phyloP scores from a whole-genome alignment of 2,113 vertebrate species.

The Capreolus pygargus region DNA sequence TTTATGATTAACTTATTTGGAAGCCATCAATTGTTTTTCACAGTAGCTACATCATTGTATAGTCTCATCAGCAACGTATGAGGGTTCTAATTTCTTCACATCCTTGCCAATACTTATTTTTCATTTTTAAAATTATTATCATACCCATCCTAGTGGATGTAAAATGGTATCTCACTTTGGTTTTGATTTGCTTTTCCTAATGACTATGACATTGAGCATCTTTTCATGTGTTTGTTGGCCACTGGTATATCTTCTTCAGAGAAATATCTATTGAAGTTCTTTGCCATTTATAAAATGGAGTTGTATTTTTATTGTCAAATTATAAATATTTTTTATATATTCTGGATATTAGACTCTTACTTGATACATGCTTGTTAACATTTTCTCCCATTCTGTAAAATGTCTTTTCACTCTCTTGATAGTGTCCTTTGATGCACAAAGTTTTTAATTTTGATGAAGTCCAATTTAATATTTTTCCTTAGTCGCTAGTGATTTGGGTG shows the following conservation, averaged over 20 bases:
- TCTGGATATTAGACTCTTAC: background rate
- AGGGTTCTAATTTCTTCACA: background rate
- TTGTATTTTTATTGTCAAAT: background rate
- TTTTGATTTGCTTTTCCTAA: background rate
- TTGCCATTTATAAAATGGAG: background rate
- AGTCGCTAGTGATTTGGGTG: background rate
- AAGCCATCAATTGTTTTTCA: background rate
- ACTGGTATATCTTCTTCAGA: background rate
- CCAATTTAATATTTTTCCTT: background rate
- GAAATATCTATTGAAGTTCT: background rate
- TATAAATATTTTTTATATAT: background rate
- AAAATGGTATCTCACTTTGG: background rate
- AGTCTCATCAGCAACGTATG: background rate
- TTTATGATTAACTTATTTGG: background rate
- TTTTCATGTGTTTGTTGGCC: background rate
- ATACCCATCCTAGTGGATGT: background rate
- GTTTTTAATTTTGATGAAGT: background rate
- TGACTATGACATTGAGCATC: background rate
- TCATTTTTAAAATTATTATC: background rate
- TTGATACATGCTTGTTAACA: background rate
- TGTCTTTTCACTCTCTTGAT: background rate
- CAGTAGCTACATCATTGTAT: background rate
- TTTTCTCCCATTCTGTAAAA: background rate
- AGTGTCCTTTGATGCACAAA: background rate
- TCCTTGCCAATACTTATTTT: background rate